Percentiles rank a stretch among this genome's conserved stretches.
Conservation (phyloP, 2,888 invertebrate species). For the Iselma pallidipennis region DNA sequence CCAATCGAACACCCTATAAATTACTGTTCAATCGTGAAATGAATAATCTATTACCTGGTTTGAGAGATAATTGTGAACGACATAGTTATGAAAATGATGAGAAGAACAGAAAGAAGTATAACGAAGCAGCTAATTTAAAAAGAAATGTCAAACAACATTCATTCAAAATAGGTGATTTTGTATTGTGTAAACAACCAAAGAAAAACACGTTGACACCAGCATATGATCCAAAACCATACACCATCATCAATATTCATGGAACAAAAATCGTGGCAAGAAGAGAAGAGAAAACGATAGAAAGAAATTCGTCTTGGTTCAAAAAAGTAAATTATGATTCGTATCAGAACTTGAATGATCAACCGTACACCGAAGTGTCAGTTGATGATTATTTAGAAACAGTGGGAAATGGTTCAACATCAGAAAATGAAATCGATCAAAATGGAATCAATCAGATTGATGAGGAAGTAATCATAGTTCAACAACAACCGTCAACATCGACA, state of each 20-base stretch:
- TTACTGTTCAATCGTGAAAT: constrained; percentile 13
- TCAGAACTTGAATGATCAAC: no score
- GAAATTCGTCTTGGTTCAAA: no score
- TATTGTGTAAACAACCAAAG: constrained; percentile 1
- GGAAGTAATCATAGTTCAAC: no score
- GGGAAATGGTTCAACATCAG: no score
- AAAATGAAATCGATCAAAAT: no score
- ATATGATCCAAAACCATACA: constrained; percentile 1
- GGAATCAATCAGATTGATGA: no score
- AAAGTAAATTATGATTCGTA: no score
- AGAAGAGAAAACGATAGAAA: no score
- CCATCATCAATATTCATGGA: neutral
- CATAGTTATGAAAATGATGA: neutral
- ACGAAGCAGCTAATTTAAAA: neutral
- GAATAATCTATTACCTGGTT: constrained; percentile 3
- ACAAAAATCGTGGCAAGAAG: neutral
- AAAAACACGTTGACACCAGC: neutral
- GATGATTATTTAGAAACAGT: no score
- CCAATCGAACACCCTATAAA: constrained; percentile 7
- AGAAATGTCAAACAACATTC: neutral
- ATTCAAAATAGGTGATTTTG: constrained; percentile 5
- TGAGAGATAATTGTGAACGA: neutral
- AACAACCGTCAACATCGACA: no score
- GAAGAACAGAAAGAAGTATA: constrained; percentile 1
- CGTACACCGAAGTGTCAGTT: no score